Base-by-base conservation (phyloP, 2,888 invertebrate species). In the Morpho deidamia region DNA sequence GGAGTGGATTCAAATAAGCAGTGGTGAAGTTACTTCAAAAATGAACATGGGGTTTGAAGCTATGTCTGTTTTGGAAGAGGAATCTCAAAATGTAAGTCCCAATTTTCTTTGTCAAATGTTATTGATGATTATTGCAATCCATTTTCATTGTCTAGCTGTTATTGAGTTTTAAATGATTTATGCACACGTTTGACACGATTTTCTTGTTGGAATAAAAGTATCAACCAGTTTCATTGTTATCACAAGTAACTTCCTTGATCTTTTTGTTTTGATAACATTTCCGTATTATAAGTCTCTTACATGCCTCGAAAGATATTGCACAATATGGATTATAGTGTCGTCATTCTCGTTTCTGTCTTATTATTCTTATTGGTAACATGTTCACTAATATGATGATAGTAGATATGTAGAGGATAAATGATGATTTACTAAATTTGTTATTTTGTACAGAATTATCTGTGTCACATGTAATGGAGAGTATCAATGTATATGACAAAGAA, bases 31-130 rank as follows among this genome's bases (percentile, higher is more conserved):
- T 23, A 5, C 23, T 23, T 23, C 2, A 23, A 23, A 23, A 70
- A 82, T 81, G 82, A 90, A 81, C 70, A 92, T 92, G 76, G 92
- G 92, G 72, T 92, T 91, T 70, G 92, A 92, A 77, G 86, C 91
- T 61, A 91, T 92, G 91, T 86, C 92, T 67, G 92, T 92, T 62
- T 85, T 92, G 69, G 92, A 92, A 65, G 92, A 92, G 76, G 92
- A 92, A 72, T 88, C 90, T 59, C 87, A 91, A 66, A 90, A 88
- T 71, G 92, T 92, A 77, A 92, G 92, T 90, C 47, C 54, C 38
- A 48, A 51, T 61, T 61, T 61, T 61, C 62, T 65, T 59, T 64
- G 65, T 72, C 70, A 72, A 64, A 23, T 23, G 23, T 23, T 23
- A 23, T 23, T 23, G 23, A 23, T 23, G 5, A 23, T 23, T 23